These are phyloP conservation scores for Lanistes nyassanus DNA, from an alignment of 1,140 invertebrate genomes.

Conservation along the genomic window DNA sequence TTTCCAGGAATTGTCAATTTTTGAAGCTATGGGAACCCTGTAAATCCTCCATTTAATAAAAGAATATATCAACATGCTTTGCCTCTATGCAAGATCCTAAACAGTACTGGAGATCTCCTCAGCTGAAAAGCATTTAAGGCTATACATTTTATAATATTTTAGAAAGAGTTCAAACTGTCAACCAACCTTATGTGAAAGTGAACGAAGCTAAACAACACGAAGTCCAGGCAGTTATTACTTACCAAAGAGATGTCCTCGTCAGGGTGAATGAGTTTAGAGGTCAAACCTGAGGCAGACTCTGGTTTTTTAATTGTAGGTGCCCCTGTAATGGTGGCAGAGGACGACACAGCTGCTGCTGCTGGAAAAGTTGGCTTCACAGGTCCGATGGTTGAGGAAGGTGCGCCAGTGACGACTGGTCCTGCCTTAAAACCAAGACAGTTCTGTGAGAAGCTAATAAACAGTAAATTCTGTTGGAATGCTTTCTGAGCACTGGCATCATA, in stretches of 20 bases:
- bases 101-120: background rate
- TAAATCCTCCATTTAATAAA: background rate
- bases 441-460: no score
- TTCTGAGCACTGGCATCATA: no score
- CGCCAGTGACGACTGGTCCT: conserved; percentile 48
- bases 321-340: conserved; percentile 61
- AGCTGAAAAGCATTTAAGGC: background rate
- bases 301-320: conserved; percentile 72
- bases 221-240: conserved; percentile 53
- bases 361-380: conserved; percentile 54
- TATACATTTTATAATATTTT: background rate
- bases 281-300: conserved; percentile 80
- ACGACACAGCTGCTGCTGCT: conserved; percentile 48
- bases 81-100: background rate
- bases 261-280: conserved; percentile 93
- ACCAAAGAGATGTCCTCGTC: conserved; percentile 90
- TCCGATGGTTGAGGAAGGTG: conserved; percentile 47
- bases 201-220: background rate
- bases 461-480: no score
- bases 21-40: no score
- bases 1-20: no score
- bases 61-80: no score
- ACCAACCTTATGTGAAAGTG: no score
- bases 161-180: background rate
- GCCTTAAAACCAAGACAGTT: background rate